phyloP scores from a whole-genome alignment of 2,113 vertebrate genomes.

The Rhea pennata region DNA sequence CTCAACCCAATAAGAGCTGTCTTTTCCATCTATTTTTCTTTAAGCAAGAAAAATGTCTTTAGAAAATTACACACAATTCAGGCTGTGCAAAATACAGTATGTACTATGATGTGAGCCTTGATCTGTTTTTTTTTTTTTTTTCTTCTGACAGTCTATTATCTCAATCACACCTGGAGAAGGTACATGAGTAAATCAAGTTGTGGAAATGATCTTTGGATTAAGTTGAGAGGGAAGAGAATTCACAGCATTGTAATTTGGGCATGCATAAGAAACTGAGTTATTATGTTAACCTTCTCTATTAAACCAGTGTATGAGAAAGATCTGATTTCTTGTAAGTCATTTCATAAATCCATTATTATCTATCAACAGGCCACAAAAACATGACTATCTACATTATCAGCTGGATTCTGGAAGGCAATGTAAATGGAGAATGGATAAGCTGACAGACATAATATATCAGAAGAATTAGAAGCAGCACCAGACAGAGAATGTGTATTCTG shows the following conservation, averaged over 20 bases:
- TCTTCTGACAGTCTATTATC: neutral
- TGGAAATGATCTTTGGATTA: slow-evolving; percentile 33
- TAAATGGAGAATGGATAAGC: neutral
- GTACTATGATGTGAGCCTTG: neutral
- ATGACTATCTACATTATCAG: neutral
- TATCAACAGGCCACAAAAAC: neutral
- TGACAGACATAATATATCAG: neutral
- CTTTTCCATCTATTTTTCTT: neutral
- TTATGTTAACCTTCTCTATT: neutral
- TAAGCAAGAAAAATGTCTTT: neutral
- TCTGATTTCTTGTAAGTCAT: neutral
- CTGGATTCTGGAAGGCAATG: neutral
- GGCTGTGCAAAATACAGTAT: neutral
- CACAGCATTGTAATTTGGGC: neutral
- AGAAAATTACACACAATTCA: neutral
- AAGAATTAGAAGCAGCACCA: neutral
- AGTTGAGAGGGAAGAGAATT: neutral
- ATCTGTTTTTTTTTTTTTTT: slow-evolving; percentile 6
- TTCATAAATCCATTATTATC: slow-evolving; percentile 11
- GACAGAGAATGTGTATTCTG: neutral
- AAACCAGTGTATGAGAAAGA: neutral
- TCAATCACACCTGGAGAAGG: neutral
- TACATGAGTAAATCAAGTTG: slow-evolving; percentile 3
- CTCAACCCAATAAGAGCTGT: neutral
- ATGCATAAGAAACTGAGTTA: neutral